Evolutionary conservation across 2,888 invertebrate genomes (phyloP).

Genomic region (Fragum whitleyi): DNA sequence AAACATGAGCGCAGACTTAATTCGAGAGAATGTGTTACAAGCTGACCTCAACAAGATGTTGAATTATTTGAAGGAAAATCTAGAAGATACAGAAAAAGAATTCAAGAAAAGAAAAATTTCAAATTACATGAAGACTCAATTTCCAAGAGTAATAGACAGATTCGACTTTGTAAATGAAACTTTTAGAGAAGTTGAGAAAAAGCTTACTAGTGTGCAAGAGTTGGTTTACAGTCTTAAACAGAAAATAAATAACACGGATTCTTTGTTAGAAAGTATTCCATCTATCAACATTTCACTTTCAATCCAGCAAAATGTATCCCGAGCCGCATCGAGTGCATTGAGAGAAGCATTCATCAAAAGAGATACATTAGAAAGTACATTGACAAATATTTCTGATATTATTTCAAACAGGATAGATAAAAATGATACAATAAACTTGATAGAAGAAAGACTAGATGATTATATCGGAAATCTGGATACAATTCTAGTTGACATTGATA

Average conservation of each 20-base stretch:
- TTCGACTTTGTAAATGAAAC: constrained; percentile 37
- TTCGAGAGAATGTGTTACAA: neutral
- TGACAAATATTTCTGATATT: neutral
- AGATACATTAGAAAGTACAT: neutral
- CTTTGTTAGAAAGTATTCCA: neutral
- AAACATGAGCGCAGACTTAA: neutral
- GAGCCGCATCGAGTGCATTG: neutral
- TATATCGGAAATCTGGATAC: constrained; percentile 28
- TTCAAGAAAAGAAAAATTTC: constrained; percentile 36
- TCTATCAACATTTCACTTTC: neutral
- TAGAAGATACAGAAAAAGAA: neutral
- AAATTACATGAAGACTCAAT: constrained; percentile 43
- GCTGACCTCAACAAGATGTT: neutral
- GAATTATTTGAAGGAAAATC: neutral
- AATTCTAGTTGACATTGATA: neutral
- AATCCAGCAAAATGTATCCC: neutral
- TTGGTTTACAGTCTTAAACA: neutral
- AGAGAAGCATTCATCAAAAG: neutral
- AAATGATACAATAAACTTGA: constrained; percentile 37
- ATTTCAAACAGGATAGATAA: neutral
- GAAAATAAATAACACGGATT: neutral
- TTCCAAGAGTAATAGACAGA: constrained; percentile 41
- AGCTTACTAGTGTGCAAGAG: neutral
- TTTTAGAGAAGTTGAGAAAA: neutral
- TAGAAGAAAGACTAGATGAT: constrained; percentile 32